These are phyloP conservation scores for Eurosta solidaginis DNA, from an alignment of 1,140 invertebrate genomes.

Conservation along the genomic window DNA sequence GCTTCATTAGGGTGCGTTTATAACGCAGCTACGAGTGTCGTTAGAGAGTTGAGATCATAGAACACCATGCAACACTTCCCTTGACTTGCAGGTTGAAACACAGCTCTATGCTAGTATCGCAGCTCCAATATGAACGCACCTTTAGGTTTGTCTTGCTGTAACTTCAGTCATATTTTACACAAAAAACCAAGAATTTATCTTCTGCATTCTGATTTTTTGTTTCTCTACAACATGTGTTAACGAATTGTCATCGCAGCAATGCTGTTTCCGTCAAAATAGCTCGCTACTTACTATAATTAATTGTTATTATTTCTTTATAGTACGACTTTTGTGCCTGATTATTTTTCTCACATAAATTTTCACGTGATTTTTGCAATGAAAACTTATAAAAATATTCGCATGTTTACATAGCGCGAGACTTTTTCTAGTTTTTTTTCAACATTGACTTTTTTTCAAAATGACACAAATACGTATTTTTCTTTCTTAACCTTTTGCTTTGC, in stretches of 20 bases:
- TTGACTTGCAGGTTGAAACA: too few relatives aligned
- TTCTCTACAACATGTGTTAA: not conserved
- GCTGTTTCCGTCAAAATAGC: not conserved
- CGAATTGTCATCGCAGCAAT: slow-evolving; percentile 3
- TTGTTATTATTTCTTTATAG: not conserved
- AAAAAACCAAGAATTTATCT: not conserved
- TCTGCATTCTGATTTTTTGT: not conserved
- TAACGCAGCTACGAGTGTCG: too few relatives aligned
- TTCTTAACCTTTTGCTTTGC: too few relatives aligned
- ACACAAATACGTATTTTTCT: too few relatives aligned
- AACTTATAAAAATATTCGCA: not conserved
- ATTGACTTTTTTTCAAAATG: too few relatives aligned
- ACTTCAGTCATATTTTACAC: not conserved
- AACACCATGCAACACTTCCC: too few relatives aligned
- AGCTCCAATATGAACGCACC: too few relatives aligned
- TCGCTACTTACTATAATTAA: not conserved
- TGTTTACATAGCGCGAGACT: too few relatives aligned
- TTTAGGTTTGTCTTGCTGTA: not conserved
- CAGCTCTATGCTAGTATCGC: too few relatives aligned
- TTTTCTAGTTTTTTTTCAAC: too few relatives aligned
- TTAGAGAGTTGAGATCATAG: too few relatives aligned
- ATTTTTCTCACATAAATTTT: slow-evolving; percentile 12
- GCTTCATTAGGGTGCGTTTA: too few relatives aligned
- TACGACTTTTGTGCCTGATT: not conserved
- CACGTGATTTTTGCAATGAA: not conserved